Conservation (phyloP, 2,888 invertebrate genomes). For the Bedellia somnulentella region DNA sequence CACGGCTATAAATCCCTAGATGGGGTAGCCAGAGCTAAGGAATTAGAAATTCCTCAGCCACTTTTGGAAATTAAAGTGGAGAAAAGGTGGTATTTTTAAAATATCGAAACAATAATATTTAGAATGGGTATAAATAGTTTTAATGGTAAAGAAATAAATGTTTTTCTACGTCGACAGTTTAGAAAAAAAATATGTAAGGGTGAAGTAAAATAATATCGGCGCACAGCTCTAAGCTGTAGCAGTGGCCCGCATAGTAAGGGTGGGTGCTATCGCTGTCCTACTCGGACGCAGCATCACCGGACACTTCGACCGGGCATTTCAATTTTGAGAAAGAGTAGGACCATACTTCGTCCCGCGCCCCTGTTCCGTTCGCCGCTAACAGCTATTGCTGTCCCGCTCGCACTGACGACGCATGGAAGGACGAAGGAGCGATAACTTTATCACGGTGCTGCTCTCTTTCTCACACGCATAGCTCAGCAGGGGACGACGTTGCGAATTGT, state of each 20-base stretch:
- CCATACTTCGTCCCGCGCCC: constrained; percentile 37
- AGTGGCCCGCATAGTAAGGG: constrained; percentile 57
- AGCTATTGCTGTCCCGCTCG: constrained; percentile 35
- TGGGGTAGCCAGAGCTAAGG: no score
- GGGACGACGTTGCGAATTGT: constrained; percentile 63
- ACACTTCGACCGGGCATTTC: constrained; percentile 64
- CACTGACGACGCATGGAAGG: constrained; percentile 61
- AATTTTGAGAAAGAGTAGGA: constrained; percentile 64
- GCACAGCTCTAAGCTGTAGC: constrained; percentile 48
- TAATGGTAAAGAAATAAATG: no score
- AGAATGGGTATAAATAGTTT: no score
- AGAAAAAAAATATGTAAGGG: no score
- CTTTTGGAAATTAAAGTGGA: no score
- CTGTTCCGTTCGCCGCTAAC: constrained; percentile 21
- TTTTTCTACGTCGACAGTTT: no score
- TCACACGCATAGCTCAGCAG: constrained; percentile 54
- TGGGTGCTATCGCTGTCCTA: constrained; percentile 57
- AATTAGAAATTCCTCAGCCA: no score
- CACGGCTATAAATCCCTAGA: no score
- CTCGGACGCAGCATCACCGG: constrained; percentile 62
- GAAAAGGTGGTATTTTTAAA: no score
- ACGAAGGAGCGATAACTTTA: constrained; percentile 64
- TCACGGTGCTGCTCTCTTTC: constrained; percentile 49
- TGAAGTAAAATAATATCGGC: constrained; percentile 48
- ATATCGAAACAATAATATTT: no score